A percentile compares a stretch with the other conserved stretches of the same genome.
Evolutionary conservation across 1,140 invertebrate species (phyloP).

Genomic region (Drosophila melanogaster): Release_6_plus_ISO1_MT NT_033779.5:3218501-3219000

Average conservation of each 20-base stretch:
- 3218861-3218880: conserved; percentile 46
- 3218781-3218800: conserved; percentile 47
- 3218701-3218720: conserved; percentile 38
- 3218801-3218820: conserved; percentile 4
- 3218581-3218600: conserved; percentile 25
- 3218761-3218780: conserved; percentile 37
- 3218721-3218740: conserved; percentile 14
- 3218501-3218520: not conserved
- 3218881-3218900: conserved; percentile 14
- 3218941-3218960: not conserved
- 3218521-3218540: conserved; percentile 8
- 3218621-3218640: conserved; percentile 40
- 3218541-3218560: conserved; percentile 48
- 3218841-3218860: conserved; percentile 28
- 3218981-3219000: conserved; percentile 49
- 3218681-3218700: conserved; percentile 45
- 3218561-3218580: conserved; percentile 55
- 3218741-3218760: conserved; percentile 19
- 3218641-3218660: not conserved
- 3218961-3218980: conserved; percentile 58
- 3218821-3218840: not conserved
- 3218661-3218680: conserved; percentile 50
- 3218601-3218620: conserved; percentile 40
- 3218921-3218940: conserved; percentile 43
- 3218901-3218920: conserved; percentile 7